Evolutionary conservation across 1,140 invertebrate species (phyloP).

Genomic region (Eufriesea mexicana): DNA sequence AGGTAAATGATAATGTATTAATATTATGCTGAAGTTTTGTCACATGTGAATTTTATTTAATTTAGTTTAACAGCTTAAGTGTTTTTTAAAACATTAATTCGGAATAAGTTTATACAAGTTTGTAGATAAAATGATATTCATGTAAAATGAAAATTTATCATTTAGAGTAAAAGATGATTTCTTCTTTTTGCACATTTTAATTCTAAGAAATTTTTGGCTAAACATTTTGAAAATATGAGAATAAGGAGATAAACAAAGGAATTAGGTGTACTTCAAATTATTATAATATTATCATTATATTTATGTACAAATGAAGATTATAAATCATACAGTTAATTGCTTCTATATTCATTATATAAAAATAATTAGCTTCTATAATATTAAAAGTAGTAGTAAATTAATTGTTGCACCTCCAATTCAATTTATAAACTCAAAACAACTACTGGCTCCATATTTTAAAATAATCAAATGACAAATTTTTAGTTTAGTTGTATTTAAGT

Average conservation of each 20-base stretch:
- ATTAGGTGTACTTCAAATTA: conserved; percentile 6
- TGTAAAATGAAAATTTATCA: too few species aligned
- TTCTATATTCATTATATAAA: conserved; percentile 75
- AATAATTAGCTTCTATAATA: conserved; percentile 76
- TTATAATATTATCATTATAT: conserved; percentile 43
- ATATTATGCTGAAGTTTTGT: too few species aligned
- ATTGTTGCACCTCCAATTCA: conserved; percentile 35
- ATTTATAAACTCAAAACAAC: not conserved
- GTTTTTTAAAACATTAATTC: too few species aligned
- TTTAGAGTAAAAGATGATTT: too few species aligned
- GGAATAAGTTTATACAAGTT: too few species aligned
- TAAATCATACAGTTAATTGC: conserved; percentile 68
- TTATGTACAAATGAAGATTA: conserved; percentile 77
- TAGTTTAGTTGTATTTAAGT: not conserved
- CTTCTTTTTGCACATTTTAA: too few species aligned
- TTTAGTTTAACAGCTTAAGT: too few species aligned
- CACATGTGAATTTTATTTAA: too few species aligned
- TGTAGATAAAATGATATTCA: too few species aligned
- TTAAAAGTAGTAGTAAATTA: conserved; percentile 68
- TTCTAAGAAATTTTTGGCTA: not conserved
- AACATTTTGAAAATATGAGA: not conserved
- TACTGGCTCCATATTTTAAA: conserved; percentile 8
- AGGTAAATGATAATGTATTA: too few species aligned
- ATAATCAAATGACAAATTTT: not conserved
- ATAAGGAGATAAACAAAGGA: not conserved